Conservation (phyloP, 2,888 invertebrate genomes). For the Cantharis rustica region DNA sequence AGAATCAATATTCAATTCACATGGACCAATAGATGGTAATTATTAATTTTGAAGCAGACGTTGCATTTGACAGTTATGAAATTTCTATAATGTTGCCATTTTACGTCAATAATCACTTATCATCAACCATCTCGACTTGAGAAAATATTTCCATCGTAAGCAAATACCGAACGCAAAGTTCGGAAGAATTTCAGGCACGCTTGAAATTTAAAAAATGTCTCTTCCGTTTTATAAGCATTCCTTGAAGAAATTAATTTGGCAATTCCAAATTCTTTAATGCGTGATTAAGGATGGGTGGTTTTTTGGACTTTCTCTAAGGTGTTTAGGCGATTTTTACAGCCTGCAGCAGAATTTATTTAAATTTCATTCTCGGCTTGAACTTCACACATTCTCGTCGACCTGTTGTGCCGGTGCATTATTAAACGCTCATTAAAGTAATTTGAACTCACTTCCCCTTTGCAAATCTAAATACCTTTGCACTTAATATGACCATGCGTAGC, state of each 20-base stretch:
- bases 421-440: constrained; percentile 42
- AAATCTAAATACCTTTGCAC: constrained; percentile 22
- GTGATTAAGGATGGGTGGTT: no score
- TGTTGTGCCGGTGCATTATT: constrained; percentile 39
- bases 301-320: no score
- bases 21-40: constrained; percentile 40
- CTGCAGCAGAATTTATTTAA: constrained; percentile 11
- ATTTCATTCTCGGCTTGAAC: constrained; percentile 27
- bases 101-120: background rate
- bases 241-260: background rate
- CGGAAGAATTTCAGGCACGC: background rate
- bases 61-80: constrained; percentile 40
- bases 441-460: constrained; percentile 34
- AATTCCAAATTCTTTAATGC: background rate
- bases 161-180: background rate
- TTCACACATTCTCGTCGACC: constrained; percentile 35
- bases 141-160: background rate
- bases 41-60: constrained; percentile 40
- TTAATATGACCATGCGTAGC: constrained; percentile 1
- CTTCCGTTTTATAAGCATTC: background rate
- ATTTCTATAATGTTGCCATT: constrained; percentile 14
- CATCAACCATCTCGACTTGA: background rate
- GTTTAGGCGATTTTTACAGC: background rate
- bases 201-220: background rate
- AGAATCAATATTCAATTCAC: constrained; percentile 35